phyloP scores from a whole-genome alignment of 2,113 vertebrate genomes.

The Mustelus asterias region DNA sequence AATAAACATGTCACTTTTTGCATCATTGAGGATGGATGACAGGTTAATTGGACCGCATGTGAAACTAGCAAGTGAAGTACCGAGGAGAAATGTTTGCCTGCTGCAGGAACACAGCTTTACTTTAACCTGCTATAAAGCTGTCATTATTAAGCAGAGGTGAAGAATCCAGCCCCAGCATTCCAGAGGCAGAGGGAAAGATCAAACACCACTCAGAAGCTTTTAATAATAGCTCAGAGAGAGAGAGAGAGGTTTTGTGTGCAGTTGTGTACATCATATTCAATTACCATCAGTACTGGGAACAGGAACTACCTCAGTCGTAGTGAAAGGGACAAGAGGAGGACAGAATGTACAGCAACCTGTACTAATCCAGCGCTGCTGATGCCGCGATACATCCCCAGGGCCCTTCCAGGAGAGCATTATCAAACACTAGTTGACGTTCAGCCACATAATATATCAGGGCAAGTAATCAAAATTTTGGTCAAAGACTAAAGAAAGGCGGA shows the following conservation, averaged over 20 bases:
- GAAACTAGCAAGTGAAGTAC: neutral
- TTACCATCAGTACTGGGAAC: neutral
- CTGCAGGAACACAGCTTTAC: neutral
- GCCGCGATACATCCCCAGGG: neutral
- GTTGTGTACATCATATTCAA: neutral
- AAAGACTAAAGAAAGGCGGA: neutral
- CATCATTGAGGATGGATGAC: neutral
- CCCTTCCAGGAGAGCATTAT: neutral
- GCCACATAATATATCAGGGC: neutral
- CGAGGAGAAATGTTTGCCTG: neutral
- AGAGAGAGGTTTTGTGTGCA: neutral
- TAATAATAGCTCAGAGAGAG: neutral
- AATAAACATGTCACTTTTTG: neutral
- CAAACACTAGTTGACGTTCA: neutral
- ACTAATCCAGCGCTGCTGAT: neutral
- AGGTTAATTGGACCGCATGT: neutral
- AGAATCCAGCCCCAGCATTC: neutral
- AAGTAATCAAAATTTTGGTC: neutral
- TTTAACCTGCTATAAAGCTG: constrained; percentile 11
- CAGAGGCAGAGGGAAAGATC: neutral
- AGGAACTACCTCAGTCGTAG: neutral
- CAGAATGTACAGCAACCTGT: neutral
- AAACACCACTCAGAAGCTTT: neutral
- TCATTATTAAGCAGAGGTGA: neutral
- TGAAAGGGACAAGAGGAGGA: neutral